phyloP scores from a whole-genome alignment of 2,797 vertebrate species.

The Sebastes baramenuke region DNA sequence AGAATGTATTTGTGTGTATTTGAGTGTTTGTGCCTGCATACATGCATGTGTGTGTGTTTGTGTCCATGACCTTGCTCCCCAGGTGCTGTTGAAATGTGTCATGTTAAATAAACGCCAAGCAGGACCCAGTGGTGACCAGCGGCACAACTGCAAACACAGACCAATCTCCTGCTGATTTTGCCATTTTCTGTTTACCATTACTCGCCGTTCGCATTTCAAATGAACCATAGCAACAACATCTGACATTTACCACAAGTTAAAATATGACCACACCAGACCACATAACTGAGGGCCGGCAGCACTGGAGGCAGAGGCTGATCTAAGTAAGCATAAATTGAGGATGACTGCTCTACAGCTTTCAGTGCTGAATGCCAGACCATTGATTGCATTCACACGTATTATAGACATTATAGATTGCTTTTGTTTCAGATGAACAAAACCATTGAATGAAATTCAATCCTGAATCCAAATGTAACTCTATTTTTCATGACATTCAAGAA shows the following conservation, averaged over 20 bases:
- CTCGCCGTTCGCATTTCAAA: slow-evolving; percentile 47
- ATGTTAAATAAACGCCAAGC: slow-evolving; percentile 67
- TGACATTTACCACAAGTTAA: slow-evolving; percentile 71
- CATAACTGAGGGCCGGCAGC: slow-evolving; percentile 37
- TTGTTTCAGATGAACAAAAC: slow-evolving; percentile 28
- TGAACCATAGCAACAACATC: slow-evolving; percentile 58
- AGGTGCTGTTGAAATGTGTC: slow-evolving; percentile 66
- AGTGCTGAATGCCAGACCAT: slow-evolving; percentile 6
- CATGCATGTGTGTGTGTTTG: slow-evolving; percentile 6
- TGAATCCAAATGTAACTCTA: slow-evolving; percentile 9
- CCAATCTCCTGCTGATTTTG: slow-evolving; percentile 66
- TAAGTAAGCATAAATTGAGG: slow-evolving; percentile 40
- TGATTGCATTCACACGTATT: slow-evolving; percentile 28
- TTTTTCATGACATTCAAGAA: slow-evolving; percentile 9
- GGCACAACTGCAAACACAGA: slow-evolving; percentile 57
- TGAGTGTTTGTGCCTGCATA: background rate
- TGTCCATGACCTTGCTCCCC: slow-evolving; percentile 64
- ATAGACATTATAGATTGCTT: slow-evolving; percentile 27
- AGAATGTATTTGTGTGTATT: background rate
- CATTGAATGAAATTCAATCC: slow-evolving; percentile 16
- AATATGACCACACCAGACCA: slow-evolving; percentile 55
- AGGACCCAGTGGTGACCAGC: slow-evolving; percentile 49
- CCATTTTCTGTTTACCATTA: slow-evolving; percentile 65
- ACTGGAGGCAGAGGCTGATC: slow-evolving; percentile 38
- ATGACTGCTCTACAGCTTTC: slow-evolving; percentile 21